Percentiles rank a stretch among this genome's conserved stretches.
Evolutionary conservation across 1,140 invertebrate species (phyloP).

Genomic region (Drepana arcuata): DNA sequence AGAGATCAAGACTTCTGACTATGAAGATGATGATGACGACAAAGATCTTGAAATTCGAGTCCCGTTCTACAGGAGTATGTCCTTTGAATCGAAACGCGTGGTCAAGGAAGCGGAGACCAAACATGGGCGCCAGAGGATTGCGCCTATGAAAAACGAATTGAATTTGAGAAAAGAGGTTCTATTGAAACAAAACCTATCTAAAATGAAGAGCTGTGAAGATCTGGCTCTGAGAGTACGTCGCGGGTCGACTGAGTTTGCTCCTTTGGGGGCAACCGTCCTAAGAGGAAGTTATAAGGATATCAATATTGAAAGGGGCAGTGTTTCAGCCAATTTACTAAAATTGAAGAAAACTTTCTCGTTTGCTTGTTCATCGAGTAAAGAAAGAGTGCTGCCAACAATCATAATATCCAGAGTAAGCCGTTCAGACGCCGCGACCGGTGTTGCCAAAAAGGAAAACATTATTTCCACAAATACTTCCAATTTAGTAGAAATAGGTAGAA

Average conservation of each 20-base stretch:
- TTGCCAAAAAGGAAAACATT: conserved; percentile 20
- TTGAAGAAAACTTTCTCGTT: conserved; percentile 22
- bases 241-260: background rate
- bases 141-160: conserved; percentile 25
- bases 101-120: conserved; percentile 11
- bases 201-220: conserved; percentile 37
- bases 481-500: conserved; percentile 40
- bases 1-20: background rate
- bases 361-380: conserved; percentile 9
- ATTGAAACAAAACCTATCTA: conserved; percentile 25
- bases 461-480: conserved; percentile 31
- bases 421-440: conserved; percentile 10
- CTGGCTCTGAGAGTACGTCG: conserved; percentile 11
- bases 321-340: conserved; percentile 24
- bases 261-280: too few relatives aligned
- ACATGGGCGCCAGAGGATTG: conserved; percentile 28
- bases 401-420: conserved; percentile 12
- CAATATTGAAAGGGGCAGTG: too few relatives aligned
- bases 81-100: conserved; percentile 15
- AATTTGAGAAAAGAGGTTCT: conserved; percentile 38
- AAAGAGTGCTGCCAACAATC: conserved; percentile 17
- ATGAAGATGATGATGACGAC: conserved; percentile 6
- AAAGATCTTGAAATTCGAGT: conserved; percentile 11
- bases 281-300: too few relatives aligned
- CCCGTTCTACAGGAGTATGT: conserved; percentile 26